Percentiles rank a stretch among this genome's conserved stretches.
phyloP scores from a whole-genome alignment of 2,888 invertebrate species.

The Neoaliturus tenellus region DNA sequence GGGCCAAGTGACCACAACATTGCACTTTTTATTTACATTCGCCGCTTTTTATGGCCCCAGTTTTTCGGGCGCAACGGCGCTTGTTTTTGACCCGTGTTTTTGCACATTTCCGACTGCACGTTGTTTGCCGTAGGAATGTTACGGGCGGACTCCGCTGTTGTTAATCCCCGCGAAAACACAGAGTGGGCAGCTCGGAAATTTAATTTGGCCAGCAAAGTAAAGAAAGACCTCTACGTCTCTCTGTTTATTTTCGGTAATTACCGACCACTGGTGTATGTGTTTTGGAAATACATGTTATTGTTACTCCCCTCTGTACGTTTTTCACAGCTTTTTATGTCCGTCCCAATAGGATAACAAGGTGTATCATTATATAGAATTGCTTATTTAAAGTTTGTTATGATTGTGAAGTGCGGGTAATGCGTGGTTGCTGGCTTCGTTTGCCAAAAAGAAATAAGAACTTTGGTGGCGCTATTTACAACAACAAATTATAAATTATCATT shows the following conservation, averaged over 20 bases:
- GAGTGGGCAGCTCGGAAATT: not conserved
- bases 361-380: not conserved
- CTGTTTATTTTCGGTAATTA: slow-evolving; percentile 48
- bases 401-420: too few species aligned
- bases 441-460: too few species aligned
- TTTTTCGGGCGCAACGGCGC: slow-evolving; percentile 35
- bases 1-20: slow-evolving; percentile 29
- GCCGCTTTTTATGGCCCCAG: slow-evolving; percentile 3
- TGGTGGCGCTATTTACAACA: too few species aligned
- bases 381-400: not conserved
- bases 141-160: not conserved
- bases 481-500: too few species aligned
- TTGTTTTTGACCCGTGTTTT: slow-evolving; percentile 45
- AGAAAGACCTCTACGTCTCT: not conserved
- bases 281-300: slow-evolving; percentile 41
- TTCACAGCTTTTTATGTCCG: slow-evolving; percentile 25
- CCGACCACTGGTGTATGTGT: slow-evolving; percentile 1
- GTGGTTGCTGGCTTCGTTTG: too few species aligned
- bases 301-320: not conserved
- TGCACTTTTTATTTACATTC: slow-evolving; percentile 49
- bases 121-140: slow-evolving; percentile 20
- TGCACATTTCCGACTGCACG: not conserved
- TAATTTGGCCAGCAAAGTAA: slow-evolving; percentile 28
- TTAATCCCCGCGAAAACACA: not conserved
- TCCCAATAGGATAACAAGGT: not conserved